Conservation (phyloP, 2,888 invertebrate genomes). For the Petrophora chlorosata region DNA sequence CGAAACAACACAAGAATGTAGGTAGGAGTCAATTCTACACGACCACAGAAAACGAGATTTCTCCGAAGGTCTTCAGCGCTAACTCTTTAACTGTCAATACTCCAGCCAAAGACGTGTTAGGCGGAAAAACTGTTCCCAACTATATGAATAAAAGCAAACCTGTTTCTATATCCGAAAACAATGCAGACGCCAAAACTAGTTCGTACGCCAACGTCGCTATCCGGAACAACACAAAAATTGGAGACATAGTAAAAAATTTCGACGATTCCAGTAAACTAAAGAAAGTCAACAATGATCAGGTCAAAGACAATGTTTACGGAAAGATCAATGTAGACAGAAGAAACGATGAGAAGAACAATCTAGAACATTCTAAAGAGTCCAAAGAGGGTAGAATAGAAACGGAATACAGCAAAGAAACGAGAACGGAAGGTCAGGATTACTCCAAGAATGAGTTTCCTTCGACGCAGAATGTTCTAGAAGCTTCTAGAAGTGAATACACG, state of each 20-base stretch:
- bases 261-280: constrained; percentile 70
- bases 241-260: constrained; percentile 77
- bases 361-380: constrained; percentile 15
- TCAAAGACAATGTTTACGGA: constrained; percentile 71
- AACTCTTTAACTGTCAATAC: constrained; percentile 91
- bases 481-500: constrained; percentile 34
- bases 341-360: constrained; percentile 22
- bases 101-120: constrained; percentile 91
- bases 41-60: constrained; percentile 71
- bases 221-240: constrained; percentile 72
- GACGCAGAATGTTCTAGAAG: constrained; percentile 23
- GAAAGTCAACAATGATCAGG: constrained; percentile 72
- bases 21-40: constrained; percentile 75
- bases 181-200: constrained; percentile 62
- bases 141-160: constrained; percentile 83
- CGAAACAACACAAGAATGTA: constrained; percentile 84
- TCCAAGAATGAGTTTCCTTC: constrained; percentile 9
- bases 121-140: constrained; percentile 84
- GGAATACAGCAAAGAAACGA: constrained; percentile 3
- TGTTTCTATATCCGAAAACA: constrained; percentile 56
- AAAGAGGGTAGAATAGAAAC: too few relatives aligned
- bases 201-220: constrained; percentile 73
- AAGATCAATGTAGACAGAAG: constrained; percentile 62
- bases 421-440: neutral
- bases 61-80: constrained; percentile 92